phyloP scores from a whole-genome alignment of 2,888 invertebrate species.

The Heliconius ismenius region DNA sequence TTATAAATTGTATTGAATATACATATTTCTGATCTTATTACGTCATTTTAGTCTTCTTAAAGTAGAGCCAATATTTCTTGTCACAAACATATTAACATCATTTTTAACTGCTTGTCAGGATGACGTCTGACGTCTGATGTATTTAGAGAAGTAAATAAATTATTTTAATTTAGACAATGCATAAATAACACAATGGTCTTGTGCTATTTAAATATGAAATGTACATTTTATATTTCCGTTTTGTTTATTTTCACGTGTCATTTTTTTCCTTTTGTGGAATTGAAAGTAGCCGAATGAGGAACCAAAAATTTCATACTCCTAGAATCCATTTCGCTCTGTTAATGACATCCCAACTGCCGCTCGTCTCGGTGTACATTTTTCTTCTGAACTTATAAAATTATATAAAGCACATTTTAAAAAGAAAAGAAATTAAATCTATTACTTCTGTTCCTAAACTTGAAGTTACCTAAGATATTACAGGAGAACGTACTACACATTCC shows the following conservation, averaged over 20 bases:
- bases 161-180: slow-evolving; percentile 15
- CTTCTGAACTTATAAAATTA: background rate
- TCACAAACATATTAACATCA: slow-evolving; percentile 45
- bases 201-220: background rate
- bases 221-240: background rate
- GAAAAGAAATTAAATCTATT: background rate
- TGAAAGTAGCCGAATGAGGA: background rate
- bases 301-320: no score
- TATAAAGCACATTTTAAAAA: background rate
- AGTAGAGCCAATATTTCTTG: slow-evolving; percentile 46
- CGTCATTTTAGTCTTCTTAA: slow-evolving; percentile 56
- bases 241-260: background rate
- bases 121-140: slow-evolving; percentile 23
- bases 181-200: slow-evolving; percentile 1
- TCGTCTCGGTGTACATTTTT: background rate
- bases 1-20: background rate
- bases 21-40: slow-evolving; percentile 52
- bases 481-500: background rate
- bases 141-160: slow-evolving; percentile 20
- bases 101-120: slow-evolving; percentile 27
- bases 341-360: background rate
- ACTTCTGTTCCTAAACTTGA: background rate
- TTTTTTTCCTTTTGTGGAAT: background rate
- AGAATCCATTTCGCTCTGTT: background rate
- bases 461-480: background rate